phyloP scores from a whole-genome alignment of 2,888 invertebrate genomes.

The Acrocyrtus sp. region DNA sequence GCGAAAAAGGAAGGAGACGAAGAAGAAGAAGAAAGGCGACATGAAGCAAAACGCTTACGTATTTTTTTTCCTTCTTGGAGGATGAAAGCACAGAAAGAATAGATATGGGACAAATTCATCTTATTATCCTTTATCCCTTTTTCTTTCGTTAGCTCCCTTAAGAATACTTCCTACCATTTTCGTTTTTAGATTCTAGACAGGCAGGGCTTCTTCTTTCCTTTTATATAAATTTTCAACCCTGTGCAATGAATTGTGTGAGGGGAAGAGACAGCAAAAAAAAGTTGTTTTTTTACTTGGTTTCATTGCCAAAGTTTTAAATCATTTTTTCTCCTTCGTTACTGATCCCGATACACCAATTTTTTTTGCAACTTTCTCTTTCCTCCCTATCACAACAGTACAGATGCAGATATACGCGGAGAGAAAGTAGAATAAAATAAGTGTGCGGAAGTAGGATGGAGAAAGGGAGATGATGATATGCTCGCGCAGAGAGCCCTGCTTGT shows the following conservation, averaged over 20 bases:
- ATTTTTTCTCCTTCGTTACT: background rate
- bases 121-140: constrained; percentile 2
- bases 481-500: too few species aligned
- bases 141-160: background rate
- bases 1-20: constrained; percentile 5
- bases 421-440: too few species aligned
- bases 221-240: background rate
- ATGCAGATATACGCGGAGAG: too few species aligned
- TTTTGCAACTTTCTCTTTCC: background rate
- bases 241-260: background rate
- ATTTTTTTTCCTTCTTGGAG: too few species aligned
- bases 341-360: constrained; percentile 16
- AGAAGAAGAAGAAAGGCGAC: background rate
- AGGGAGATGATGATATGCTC: too few species aligned
- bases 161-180: too few species aligned
- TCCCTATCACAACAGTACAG: too few species aligned
- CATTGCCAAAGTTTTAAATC: constrained; percentile 20
- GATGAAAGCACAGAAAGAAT: constrained; percentile 5
- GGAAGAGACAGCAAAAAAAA: background rate
- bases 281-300: background rate
- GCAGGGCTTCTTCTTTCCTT: background rate
- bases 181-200: too few species aligned
- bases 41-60: too few species aligned
- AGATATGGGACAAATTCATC: constrained; percentile 33
- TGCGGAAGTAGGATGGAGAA: too few species aligned